Percentiles rank a stretch among this genome's conserved stretches.
phyloP scores from a whole-genome alignment of 1,140 invertebrate genomes.

The Drosophila tani region DNA sequence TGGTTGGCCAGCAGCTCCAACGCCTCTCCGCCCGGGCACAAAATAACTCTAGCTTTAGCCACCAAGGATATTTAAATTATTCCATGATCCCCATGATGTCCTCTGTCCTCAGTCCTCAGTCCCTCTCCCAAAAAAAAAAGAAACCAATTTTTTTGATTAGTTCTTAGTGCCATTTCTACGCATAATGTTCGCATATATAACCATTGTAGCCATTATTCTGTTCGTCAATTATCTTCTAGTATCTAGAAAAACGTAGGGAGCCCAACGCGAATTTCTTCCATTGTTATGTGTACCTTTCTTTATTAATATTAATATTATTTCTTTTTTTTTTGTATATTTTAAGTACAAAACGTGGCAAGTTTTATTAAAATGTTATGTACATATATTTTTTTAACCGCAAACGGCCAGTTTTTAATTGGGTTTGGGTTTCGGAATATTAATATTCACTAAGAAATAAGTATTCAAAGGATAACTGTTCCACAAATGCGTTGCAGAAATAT shows the following conservation, averaged over 20 bases:
- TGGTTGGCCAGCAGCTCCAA: conserved; percentile 21
- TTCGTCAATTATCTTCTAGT: conserved; percentile 60
- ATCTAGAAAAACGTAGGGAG: conserved; percentile 67
- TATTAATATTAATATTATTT: conserved; percentile 10
- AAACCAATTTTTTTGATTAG: conserved; percentile 14
- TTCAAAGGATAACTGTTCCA: no score
- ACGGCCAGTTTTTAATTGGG: no score
- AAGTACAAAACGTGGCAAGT: conserved; percentile 30
- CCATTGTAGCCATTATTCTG: conserved; percentile 19
- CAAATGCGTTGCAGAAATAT: no score
- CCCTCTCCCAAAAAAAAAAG: not conserved
- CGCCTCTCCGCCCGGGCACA: conserved; percentile 13
- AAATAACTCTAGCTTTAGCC: conserved; percentile 52
- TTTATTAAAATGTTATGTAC: conserved; percentile 34
- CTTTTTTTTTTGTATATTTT: conserved; percentile 17
- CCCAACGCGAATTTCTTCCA: conserved; percentile 39
- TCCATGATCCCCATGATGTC: conserved; percentile 17
- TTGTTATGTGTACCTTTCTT: conserved; percentile 26
- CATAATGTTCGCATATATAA: conserved; percentile 19
- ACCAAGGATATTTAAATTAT: conserved; percentile 53
- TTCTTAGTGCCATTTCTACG: conserved; percentile 26
- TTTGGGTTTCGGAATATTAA: not conserved
- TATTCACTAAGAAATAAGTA: no score
- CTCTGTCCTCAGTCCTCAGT: not conserved
- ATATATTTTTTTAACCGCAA: conserved; percentile 18